Base-by-base conservation (phyloP, 2,888 invertebrate genomes). In the Machimus rusticus region DNA sequence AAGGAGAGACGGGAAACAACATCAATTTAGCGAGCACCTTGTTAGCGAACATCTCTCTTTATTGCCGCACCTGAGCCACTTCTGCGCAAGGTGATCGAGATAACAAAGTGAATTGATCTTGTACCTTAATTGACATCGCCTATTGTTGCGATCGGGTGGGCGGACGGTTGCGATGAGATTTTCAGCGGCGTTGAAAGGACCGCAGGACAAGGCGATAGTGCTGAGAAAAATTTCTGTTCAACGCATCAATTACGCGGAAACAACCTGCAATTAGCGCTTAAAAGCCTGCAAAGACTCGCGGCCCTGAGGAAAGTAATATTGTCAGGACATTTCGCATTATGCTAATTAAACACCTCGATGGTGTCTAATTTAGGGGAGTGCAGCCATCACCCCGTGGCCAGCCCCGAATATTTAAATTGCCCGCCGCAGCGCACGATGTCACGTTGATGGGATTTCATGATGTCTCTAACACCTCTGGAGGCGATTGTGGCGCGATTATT, bases 31-130 rank as follows among this genome's bases (percentile, higher is more conserved):
- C 84, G 19, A 23, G 74, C 84, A 66, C 84, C 84, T 84, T 74
- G 84, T 84, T 84, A 84, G 84, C 43, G 74, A 84, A 74, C 66
- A 81, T 81, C 81, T 81, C 43, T 81, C 84, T 84, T 57, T 37
- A 84, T 39, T 37, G 66, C 23, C 37, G 39, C 19, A 23, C 23
- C 57, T 84, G 31, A 37, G 74, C 84, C 66, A 74, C 74, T 37
- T 66, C 74, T 14, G 74, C 28, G 51, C 57, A 84, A 66, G 66
- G 46, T 74, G 84, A 84, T 84, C 84, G 84, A 14, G 84, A 39
- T 74, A 84, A 74, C 57, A 84, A 84, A 57, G 84, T 84, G 84
- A 84, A 74, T 84, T 66, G 84, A 84, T 66, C 84, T 84, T 84
- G 66, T 74, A 84, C 84, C 37, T 74, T 84, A 84, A 84, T 84